Conservation (phyloP, 2,797 vertebrate genomes). For the Atherinosoma microstoma region DNA sequence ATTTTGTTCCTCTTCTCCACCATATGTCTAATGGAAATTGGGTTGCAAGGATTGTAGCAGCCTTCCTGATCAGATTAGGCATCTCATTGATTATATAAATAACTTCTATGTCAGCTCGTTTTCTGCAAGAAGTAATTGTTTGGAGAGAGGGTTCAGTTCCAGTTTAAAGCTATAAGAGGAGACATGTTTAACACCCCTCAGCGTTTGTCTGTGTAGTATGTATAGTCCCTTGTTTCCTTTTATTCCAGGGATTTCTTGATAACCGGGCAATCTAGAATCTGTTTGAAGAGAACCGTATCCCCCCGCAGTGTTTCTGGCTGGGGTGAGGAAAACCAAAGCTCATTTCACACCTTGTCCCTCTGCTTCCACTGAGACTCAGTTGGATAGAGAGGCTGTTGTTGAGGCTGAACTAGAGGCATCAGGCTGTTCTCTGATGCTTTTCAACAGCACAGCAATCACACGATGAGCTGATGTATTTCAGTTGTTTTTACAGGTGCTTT, state of each 20-base stretch:
- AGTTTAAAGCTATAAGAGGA: background rate
- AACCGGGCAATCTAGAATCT: constrained; percentile 26
- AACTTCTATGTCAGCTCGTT: constrained; percentile 23
- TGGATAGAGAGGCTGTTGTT: constrained; percentile 28
- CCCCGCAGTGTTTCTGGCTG: constrained; percentile 19
- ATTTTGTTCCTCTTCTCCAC: constrained; percentile 9
- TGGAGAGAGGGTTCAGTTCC: background rate
- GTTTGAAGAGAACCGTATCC: constrained; percentile 23
- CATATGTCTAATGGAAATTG: constrained; percentile 20
- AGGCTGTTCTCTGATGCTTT: constrained; percentile 50
- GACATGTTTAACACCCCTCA: constrained; percentile 14
- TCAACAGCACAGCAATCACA: constrained; percentile 57
- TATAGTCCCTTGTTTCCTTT: constrained; percentile 17
- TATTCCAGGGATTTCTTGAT: constrained; percentile 35
- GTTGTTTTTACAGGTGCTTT: constrained; percentile 57
- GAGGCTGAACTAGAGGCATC: constrained; percentile 54
- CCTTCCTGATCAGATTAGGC: constrained; percentile 9
- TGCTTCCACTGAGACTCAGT: constrained; percentile 44
- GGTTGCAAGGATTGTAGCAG: constrained; percentile 20
- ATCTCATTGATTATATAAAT: constrained; percentile 35
- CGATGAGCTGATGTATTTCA: constrained; percentile 5
- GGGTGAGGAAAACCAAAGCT: constrained; percentile 55
- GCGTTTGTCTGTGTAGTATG: constrained; percentile 11
- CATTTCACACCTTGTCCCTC: constrained; percentile 67
- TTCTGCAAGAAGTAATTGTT: constrained; percentile 16